Evolutionary conservation across 2,113 vertebrate species (phyloP), one percentile per base, ranked within the genome.

Genomic region (Tricholaema leucomelas): DNA sequence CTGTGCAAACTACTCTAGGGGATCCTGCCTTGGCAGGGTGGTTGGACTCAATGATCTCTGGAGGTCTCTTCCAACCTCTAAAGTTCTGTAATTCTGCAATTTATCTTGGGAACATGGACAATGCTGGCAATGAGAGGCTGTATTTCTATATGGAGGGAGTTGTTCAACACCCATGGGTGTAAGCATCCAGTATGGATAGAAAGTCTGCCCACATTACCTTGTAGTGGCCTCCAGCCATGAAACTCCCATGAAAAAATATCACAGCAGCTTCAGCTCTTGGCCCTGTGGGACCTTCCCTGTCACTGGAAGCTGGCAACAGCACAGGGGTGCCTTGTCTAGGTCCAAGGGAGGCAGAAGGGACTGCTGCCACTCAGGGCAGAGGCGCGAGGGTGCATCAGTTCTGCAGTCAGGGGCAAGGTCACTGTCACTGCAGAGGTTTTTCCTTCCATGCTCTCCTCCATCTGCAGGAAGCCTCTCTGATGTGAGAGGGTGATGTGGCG

Each of bases 401-500:
- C 79, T 73, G 76, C 60, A 65, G 44, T 0, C 80, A 11, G 46
- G 31, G 73, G 8, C 8, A 9, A 85, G 81, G 85, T 54, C 63
- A 35, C 24, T 1, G 8, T 50, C 15, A 2, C 78, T 80, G 81
- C 64, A 44, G 92, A 85, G 90, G 50, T 25, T 92, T 84, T 78
- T 92, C 91, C 88, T 67, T 91, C 77, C 85, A 81, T 55, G 2
- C 71, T 92, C 79, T 74, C 80, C 93, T 59, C 70, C 1, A 36
- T n/a, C 88, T 74, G 87, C 97, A 98, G 97, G 97, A 97, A 97
- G 97, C 95, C 92, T 96, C 94, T 80, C 38, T 56, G 96, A 96
- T 97, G 95, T 5, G 94, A 86, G 9, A 33, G 75, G 72, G 95
- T 25, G 95, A 98, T 96, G 97, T 79, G 6, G 80, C 3, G 3